Conservation (phyloP, 2,888 invertebrate genomes). For the Synergus japonicus region DNA sequence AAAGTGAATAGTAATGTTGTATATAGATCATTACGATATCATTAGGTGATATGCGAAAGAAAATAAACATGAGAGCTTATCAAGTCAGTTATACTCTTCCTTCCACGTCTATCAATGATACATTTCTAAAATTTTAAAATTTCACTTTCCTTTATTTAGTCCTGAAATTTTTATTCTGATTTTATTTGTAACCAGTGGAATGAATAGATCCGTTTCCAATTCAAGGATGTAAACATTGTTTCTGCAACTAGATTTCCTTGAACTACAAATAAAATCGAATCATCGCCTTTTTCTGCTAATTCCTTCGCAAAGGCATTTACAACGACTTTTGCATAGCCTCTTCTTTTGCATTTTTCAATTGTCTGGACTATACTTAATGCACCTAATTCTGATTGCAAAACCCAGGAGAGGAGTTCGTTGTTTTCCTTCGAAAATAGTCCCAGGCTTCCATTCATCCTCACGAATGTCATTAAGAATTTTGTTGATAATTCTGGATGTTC, state of each 20-base stretch:
- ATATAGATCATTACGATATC: too few species aligned
- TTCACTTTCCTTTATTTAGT: too few species aligned
- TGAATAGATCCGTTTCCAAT: background rate
- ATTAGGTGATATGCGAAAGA: too few species aligned
- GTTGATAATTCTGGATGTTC: slow-evolving; percentile 61
- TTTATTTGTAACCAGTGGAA: background rate
- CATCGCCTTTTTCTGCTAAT: slow-evolving; percentile 69
- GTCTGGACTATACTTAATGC: slow-evolving; percentile 73
- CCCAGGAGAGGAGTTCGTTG: slow-evolving; percentile 73
- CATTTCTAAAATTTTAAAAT: too few species aligned
- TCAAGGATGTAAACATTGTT: slow-evolving; percentile 62
- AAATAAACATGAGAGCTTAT: too few species aligned
- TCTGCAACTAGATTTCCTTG: slow-evolving; percentile 70
- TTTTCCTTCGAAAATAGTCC: slow-evolving; percentile 73
- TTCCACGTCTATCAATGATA: too few species aligned
- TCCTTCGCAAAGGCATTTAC: slow-evolving; percentile 68
- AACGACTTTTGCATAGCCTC: slow-evolving; percentile 73
- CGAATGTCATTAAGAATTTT: slow-evolving; percentile 63
- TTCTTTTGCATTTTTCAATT: slow-evolving; percentile 67
- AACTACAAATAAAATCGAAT: slow-evolving; percentile 67
- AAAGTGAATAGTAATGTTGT: too few species aligned
- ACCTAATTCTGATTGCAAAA: slow-evolving; percentile 69
- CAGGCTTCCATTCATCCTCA: slow-evolving; percentile 71
- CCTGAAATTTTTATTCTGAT: too few species aligned
- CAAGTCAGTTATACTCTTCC: too few species aligned